Percentiles rank a stretch among this genome's conserved stretches.
These are phyloP conservation scores for Oncorhynchus clarkii DNA, from an alignment of 2,113 vertebrate species.

Conservation along the genomic window DNA sequence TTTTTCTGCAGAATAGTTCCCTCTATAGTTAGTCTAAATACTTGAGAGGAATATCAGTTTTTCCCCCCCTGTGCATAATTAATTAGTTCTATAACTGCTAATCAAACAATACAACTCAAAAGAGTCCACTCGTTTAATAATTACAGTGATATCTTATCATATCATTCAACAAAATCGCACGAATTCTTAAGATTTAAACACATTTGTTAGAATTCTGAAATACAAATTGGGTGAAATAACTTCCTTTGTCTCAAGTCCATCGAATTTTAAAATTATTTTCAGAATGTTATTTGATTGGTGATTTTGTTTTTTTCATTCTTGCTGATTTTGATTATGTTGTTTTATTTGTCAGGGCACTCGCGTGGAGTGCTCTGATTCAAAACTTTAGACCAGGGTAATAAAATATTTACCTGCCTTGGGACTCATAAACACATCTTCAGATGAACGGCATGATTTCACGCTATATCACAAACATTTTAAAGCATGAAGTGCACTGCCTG, in stretches of 20 bases:
- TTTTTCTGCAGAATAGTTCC: not conserved
- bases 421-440: constrained; percentile 82
- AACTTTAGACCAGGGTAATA: constrained; percentile 70
- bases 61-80: not conserved
- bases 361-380: constrained; percentile 32
- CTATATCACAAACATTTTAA: constrained; percentile 76
- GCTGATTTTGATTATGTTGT: not conserved
- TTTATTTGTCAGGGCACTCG: constrained; percentile 5
- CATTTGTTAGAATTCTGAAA: too few species aligned
- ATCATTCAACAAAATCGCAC: too few species aligned
- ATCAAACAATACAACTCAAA: too few species aligned
- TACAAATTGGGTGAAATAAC: too few species aligned
- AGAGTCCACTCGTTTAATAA: too few species aligned
- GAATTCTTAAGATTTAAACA: too few species aligned
- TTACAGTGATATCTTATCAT: too few species aligned
- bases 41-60: too few species aligned
- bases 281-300: not conserved
- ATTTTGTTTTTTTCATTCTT: not conserved
- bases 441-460: constrained; percentile 74
- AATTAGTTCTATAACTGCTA: not conserved
- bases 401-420: constrained; percentile 87
- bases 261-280: not conserved
- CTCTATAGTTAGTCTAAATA: not conserved
- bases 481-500: constrained; percentile 65
- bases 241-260: too few species aligned